Base-by-base conservation (phyloP, 2,113 vertebrate species). In the Steatornis caripensis region DNA sequence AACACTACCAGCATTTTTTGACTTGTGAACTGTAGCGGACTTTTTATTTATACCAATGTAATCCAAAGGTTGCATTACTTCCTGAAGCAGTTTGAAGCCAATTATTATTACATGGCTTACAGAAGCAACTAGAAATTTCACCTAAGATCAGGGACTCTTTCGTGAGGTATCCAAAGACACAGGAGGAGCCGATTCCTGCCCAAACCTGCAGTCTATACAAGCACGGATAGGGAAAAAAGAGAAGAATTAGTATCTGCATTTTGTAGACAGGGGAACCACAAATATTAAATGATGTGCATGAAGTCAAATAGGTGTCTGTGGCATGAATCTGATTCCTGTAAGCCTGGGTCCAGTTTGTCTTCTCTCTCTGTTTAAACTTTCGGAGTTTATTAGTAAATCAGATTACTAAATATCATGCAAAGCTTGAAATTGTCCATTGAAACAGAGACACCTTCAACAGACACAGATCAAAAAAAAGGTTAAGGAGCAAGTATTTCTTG, bases 1-100 rank as follows among this genome's bases (percentile, higher is more conserved):
- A 96, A 91, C 90, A 94, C 80, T 30, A 93, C 83, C 65, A 86
- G 69, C 84, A 68, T 74, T 81, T 96, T 95, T 65, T 82, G 66
- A 83, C 72, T 87, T 82, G 68, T 84, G 81, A 92, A 78, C 70
- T 68, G n/a, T 18, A 66, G 61, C 30, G 90, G 77, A 74, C 64
- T 87, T 88, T 74, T 84, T 68, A 69, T 89, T 92, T 92, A 79
- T 46, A 87, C 34, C 74, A 71, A 5, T 19, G 30, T 75, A 93
- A 91, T 79, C 70, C 83, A 79, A 90, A 93, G 49, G 54, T n/a
- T 70, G 55, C 39, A 39, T 85, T 93, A 94, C 74, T 83, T 71
- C 66, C 77, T 62, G 57, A 81, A 90, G 55, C 48, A 75, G 34
- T 43, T 43, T 54, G 13, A 87, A 90, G 48, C 10, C 53, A 49